Conservation (phyloP, 2,113 vertebrate species). For the Glareola pratincola region DNA sequence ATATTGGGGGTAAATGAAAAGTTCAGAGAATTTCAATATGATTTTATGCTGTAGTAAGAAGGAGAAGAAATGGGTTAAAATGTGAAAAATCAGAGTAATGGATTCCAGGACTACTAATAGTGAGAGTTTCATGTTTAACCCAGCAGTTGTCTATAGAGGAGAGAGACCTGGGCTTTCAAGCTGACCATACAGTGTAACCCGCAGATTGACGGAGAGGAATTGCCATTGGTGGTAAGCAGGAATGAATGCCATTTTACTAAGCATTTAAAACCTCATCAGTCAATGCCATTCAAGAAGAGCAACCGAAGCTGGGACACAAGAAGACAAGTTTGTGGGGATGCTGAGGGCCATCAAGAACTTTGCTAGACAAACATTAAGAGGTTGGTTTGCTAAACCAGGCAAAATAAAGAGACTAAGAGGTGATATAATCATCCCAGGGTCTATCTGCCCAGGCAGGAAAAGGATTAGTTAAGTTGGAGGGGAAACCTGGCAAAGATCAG, state of each 20-base stretch:
- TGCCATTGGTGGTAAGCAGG: neutral
- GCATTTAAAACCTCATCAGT: neutral
- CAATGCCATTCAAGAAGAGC: neutral
- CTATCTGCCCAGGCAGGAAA: neutral
- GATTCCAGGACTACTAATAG: neutral
- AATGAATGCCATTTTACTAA: neutral
- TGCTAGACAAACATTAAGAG: neutral
- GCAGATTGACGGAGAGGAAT: neutral
- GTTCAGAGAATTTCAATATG: neutral
- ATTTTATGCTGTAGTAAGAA: neutral
- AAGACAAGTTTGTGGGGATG: neutral
- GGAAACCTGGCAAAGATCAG: neutral
- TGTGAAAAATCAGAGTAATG: neutral
- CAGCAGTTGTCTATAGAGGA: neutral
- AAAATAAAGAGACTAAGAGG: neutral
- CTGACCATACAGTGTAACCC: neutral
- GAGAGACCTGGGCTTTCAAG: neutral
- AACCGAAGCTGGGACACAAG: neutral
- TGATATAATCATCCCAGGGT: neutral
- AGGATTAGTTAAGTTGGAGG: neutral
- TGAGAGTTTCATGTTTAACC: neutral
- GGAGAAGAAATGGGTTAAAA: neutral
- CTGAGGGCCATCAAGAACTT: neutral
- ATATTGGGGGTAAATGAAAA: neutral
- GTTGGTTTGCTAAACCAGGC: neutral